Evolutionary conservation across 2,888 invertebrate species (phyloP).

Genomic region (Temnothorax unifasciatus): DNA sequence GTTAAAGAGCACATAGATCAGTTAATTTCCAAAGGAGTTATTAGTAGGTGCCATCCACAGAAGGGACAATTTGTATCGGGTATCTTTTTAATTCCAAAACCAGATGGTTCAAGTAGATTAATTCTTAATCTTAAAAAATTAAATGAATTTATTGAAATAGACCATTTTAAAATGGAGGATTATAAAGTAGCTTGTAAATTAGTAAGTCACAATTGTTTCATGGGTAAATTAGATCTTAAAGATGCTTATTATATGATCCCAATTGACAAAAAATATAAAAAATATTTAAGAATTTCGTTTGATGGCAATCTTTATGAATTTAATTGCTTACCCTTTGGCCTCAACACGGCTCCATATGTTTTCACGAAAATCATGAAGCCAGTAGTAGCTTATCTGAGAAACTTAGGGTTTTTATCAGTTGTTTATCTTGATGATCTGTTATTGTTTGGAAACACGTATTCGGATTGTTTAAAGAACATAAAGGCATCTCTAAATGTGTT

Average conservation of each 20-base stretch:
- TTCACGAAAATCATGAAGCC: conserved; percentile 48
- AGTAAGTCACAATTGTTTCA: neutral
- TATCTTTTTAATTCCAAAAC: conserved; percentile 44
- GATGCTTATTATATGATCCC: conserved; percentile 37
- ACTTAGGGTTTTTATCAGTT: neutral
- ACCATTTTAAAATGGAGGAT: conserved; percentile 41
- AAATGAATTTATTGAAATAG: conserved; percentile 58
- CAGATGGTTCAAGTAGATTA: conserved; percentile 51
- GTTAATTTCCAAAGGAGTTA: conserved; percentile 42
- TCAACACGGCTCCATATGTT: conserved; percentile 11
- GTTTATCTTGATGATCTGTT: conserved; percentile 40
- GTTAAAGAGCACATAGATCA: conserved; percentile 30
- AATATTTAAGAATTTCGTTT: conserved; percentile 44
- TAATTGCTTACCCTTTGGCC: conserved; percentile 25
- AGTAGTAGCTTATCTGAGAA: neutral
- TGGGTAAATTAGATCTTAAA: conserved; percentile 15
- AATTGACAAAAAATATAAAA: neutral
- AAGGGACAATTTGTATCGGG: conserved; percentile 55
- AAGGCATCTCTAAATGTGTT: neutral
- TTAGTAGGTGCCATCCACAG: conserved; percentile 4
- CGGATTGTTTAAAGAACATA: conserved; percentile 1
- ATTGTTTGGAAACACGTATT: neutral
- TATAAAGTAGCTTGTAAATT: neutral
- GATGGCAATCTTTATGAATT: conserved; percentile 25
- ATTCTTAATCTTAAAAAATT: conserved; percentile 66